Evolutionary conservation across 2,113 vertebrate species (phyloP).

Genomic region (Protobothrops flavoviridis): DNA sequence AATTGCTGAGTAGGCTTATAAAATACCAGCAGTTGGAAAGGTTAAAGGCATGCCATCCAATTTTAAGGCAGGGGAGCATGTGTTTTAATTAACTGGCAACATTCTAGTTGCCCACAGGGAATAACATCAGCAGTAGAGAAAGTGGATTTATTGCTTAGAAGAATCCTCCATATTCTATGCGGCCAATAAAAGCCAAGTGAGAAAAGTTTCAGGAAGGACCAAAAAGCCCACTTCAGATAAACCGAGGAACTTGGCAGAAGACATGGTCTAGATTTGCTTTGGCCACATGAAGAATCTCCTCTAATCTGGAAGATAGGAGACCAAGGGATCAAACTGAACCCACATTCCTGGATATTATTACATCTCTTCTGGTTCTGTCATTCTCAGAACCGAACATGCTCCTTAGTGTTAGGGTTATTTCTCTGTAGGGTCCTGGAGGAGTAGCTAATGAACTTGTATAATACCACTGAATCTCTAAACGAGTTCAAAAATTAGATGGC

Average conservation of each 20-base stretch:
- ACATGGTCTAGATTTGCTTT: background rate
- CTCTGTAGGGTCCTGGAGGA: background rate
- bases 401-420: background rate
- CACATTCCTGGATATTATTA: background rate
- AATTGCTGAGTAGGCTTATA: constrained; percentile 66
- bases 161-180: constrained; percentile 44
- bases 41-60: constrained; percentile 50
- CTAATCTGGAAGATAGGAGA: constrained; percentile 34
- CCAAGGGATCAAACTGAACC: background rate
- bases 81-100: constrained; percentile 46
- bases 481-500: background rate
- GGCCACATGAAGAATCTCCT: constrained; percentile 2
- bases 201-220: background rate
- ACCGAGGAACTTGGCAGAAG: background rate
- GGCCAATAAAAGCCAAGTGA: constrained; percentile 20
- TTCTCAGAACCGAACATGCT: background rate
- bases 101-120: constrained; percentile 63
- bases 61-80: constrained; percentile 56
- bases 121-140: constrained; percentile 51
- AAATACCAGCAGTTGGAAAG: constrained; percentile 69
- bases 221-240: background rate
- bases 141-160: constrained; percentile 73
- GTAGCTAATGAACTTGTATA: background rate
- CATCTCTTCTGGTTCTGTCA: background rate
- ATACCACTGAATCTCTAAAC: background rate